Conservation (phyloP, 2,113 vertebrate genomes). For the Sphyrna mokarran region DNA sequence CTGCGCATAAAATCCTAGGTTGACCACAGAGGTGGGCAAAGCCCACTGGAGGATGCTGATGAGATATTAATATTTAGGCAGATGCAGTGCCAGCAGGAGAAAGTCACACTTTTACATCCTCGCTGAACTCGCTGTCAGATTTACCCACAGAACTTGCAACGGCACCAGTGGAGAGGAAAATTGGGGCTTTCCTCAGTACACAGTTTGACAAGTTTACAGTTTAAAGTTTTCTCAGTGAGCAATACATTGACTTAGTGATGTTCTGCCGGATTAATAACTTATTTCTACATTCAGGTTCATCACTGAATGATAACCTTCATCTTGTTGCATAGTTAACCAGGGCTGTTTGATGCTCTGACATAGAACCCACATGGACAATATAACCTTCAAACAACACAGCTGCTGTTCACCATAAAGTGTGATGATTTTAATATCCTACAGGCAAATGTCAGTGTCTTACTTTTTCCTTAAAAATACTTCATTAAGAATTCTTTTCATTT, state of each 20-base stretch:
- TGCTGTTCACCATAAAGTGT: neutral
- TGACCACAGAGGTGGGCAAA: neutral
- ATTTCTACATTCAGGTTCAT: neutral
- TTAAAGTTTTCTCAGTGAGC: neutral
- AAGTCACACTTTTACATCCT: neutral
- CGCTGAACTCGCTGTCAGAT: neutral
- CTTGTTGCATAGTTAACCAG: neutral
- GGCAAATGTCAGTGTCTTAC: neutral
- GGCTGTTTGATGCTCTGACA: too few species aligned
- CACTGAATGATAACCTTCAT: neutral
- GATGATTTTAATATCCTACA: neutral
- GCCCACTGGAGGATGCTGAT: neutral
- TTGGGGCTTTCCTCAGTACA: neutral
- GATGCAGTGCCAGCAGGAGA: constrained; percentile 21
- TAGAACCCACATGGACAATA: neutral
- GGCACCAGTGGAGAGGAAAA: neutral
- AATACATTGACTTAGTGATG: neutral
- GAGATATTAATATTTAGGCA: constrained; percentile 26
- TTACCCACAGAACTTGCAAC: neutral
- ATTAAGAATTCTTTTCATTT: neutral
- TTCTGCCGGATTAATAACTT: neutral
- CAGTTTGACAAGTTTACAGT: neutral
- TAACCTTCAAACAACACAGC: neutral
- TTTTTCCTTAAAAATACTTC: neutral
- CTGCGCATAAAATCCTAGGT: neutral